Base-by-base conservation (phyloP, 2,888 invertebrate genomes). In the Cephus pulcher region DNA sequence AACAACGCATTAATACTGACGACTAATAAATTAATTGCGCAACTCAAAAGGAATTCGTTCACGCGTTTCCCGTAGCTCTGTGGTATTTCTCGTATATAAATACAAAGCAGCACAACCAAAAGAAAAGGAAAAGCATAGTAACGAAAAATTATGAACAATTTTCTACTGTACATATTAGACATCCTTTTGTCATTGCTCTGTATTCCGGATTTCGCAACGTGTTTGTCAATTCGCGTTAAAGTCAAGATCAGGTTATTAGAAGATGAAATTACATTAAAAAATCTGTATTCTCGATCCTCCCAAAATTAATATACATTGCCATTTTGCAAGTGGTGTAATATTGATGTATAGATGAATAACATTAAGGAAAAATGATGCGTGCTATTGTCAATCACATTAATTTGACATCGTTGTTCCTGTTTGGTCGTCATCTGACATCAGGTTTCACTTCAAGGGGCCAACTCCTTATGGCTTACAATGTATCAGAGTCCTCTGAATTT, bases 131-230 rank as follows among this genome's bases (percentile, higher is more conserved):
- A 23, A 56, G 15, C 56, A 23, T 23, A 56, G 56, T 56, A 56
- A 56, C 9, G 23, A 56, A 11, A 71, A 30, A 34, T 34, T 23
- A 30, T 30, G 30, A 71, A 71, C 30, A 32, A 34, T 71, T 71
- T 87, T 85, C 81, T 84, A 85, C 78, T 86, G 85, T 88, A 86
- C 15, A 84, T 83, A 84, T 82, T 81, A 81, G 79, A 83, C 85
- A 86, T 86, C 84, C 86, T 86, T 84, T 83, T 85, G 85, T 79
- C 82, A 80, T 80, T 85, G 82, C 80, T 81, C 85, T 86, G 87
- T 83, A 77, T 87, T 86, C 86, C 88, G 85, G 84, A 85, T 88
- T 88, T 89, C 84, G 76, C 75, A 76, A 75, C 74, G 56, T 23
- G 56, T 56, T 23, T 23, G 9, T 56, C 9, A 56, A 0, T 56